Evolutionary conservation across 2,113 vertebrate species (phyloP).

Genomic region (Neotragus moschatus): DNA sequence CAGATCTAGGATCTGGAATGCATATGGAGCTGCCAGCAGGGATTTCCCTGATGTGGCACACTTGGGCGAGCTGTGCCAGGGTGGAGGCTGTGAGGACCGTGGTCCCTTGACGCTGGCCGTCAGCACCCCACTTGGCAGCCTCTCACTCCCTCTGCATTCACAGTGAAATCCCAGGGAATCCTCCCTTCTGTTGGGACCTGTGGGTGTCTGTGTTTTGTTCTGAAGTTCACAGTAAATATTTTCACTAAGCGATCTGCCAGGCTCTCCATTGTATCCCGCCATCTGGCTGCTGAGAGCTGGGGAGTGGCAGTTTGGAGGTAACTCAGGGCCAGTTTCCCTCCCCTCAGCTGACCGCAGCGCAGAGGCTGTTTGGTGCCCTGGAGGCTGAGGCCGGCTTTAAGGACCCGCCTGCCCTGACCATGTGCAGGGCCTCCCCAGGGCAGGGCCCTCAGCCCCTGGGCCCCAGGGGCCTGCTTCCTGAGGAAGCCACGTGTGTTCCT

Average conservation of each 20-base stretch:
- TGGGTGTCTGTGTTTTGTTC: slow-evolving; percentile 58
- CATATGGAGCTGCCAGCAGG: accelerated
- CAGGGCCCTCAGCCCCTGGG: background rate
- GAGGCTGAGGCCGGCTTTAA: accelerated
- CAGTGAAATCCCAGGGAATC: background rate
- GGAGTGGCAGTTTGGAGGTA: background rate
- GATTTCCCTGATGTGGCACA: accelerated
- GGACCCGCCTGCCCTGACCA: background rate
- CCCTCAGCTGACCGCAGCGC: background rate
- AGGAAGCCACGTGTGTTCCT: background rate
- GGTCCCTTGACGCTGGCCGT: accelerated
- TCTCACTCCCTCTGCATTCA: background rate
- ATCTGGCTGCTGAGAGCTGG: background rate
- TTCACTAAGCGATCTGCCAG: background rate
- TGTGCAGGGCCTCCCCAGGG: background rate
- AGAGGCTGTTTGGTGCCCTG: background rate
- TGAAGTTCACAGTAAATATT: slow-evolving; percentile 51
- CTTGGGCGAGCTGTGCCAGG: background rate
- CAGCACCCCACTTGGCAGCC: background rate
- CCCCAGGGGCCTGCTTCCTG: too few relatives aligned
- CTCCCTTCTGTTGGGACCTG: slow-evolving; percentile 13
- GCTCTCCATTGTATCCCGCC: background rate
- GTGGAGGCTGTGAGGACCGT: background rate
- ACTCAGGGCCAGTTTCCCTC: background rate
- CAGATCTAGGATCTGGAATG: background rate